phyloP scores from a whole-genome alignment of 2,113 vertebrate genomes.

The Scolopax mira region DNA sequence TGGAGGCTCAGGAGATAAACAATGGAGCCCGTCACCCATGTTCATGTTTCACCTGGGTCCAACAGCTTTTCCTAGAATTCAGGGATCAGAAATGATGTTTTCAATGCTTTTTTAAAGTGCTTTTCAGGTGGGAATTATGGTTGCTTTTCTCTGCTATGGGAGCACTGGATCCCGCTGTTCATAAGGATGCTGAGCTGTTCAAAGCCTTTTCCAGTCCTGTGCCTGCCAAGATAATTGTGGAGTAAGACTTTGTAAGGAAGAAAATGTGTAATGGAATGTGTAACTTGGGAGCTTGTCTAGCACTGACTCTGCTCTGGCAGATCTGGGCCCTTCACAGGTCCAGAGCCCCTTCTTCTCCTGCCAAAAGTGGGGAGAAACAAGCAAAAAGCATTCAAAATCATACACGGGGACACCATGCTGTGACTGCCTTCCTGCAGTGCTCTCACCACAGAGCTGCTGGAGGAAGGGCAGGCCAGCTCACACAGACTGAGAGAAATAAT shows the following conservation, averaged over 20 bases:
- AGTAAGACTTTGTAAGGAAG: not conserved
- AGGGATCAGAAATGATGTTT: not conserved
- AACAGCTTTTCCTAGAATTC: not conserved
- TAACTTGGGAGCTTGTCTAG: not conserved
- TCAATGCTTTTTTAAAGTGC: not conserved
- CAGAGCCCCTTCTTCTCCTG: not conserved
- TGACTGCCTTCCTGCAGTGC: accelerated
- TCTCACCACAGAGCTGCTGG: accelerated
- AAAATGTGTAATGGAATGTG: not conserved
- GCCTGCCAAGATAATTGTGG: not conserved
- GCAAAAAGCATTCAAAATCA: not conserved
- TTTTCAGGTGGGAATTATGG: not conserved
- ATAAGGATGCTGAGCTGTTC: not conserved
- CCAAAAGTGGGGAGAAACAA: not conserved
- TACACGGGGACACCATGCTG: too few species aligned
- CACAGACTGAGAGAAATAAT: not conserved
- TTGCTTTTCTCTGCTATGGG: not conserved
- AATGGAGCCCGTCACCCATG: too few species aligned
- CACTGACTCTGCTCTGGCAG: not conserved
- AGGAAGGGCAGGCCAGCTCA: not conserved
- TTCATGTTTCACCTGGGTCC: not conserved
- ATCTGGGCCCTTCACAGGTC: not conserved
- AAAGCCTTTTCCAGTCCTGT: not conserved
- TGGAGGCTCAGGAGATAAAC: not conserved
- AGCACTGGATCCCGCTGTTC: not conserved